Conservation (phyloP, 2,797 vertebrate species). For the Micrastur ruficollis region DNA sequence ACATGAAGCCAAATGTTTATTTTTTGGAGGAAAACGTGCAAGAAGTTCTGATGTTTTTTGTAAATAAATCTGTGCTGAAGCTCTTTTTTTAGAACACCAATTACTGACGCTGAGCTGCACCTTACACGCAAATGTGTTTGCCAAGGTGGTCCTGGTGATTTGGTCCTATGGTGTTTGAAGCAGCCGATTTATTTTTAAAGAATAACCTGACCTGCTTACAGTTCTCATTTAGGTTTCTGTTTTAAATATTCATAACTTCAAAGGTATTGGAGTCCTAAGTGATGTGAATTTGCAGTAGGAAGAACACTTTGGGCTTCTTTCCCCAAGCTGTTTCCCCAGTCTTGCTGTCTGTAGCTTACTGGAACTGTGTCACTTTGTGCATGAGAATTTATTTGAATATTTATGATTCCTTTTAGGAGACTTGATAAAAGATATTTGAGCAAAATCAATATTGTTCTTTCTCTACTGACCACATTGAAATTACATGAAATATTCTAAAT, state of each 20-base stretch:
- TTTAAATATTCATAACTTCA: neutral
- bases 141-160: neutral
- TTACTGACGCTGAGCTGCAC: neutral
- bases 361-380: neutral
- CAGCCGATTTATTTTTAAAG: neutral
- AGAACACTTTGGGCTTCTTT: neutral
- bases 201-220: neutral
- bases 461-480: neutral
- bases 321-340: neutral
- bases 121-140: rapidly evolving
- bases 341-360: neutral
- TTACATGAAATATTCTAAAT: neutral
- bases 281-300: neutral
- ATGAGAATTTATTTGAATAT: neutral
- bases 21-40: neutral
- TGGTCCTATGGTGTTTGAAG: neutral
- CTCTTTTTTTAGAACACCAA: rapidly evolving
- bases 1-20: rapidly evolving
- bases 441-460: neutral
- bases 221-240: neutral
- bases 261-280: neutral
- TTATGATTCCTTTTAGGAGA: neutral
- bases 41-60: neutral
- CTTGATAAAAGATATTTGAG: neutral
- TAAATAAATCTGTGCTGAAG: neutral